Evolutionary conservation across 2,113 vertebrate species (phyloP).

Genomic region (Amphilophus citrinellus): DNA sequence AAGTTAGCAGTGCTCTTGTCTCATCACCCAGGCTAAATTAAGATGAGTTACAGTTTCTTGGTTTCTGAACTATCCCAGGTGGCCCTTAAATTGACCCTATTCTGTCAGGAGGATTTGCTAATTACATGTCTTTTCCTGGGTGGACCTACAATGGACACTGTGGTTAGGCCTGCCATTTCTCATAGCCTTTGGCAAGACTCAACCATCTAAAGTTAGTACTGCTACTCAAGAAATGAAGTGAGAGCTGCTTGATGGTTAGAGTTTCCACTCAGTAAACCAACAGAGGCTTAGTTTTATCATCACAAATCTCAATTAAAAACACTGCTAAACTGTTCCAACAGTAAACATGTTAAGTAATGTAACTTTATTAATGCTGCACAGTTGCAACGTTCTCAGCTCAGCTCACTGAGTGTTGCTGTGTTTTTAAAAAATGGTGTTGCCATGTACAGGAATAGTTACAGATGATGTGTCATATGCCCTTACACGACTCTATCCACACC

Average conservation of each 20-base stretch:
- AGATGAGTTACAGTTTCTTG: slow-evolving; percentile 29
- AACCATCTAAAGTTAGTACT: slow-evolving; percentile 6
- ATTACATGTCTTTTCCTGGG: slow-evolving; percentile 56
- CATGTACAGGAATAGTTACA: not conserved
- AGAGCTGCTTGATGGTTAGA: not conserved
- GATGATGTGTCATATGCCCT: not conserved
- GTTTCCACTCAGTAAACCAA: not conserved
- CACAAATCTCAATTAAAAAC: not conserved
- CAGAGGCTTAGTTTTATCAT: not conserved
- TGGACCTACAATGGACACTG: slow-evolving; percentile 40
- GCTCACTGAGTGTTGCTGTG: not conserved
- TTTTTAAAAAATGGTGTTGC: not conserved
- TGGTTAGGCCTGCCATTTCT: slow-evolving; percentile 36
- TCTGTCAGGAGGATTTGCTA: slow-evolving; percentile 46
- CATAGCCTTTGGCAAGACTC: slow-evolving; percentile 33
- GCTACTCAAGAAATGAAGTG: not conserved
- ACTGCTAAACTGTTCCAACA: not conserved
- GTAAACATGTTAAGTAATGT: not conserved
- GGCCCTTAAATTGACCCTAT: slow-evolving; percentile 45
- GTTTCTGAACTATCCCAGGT: slow-evolving; percentile 51
- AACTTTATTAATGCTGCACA: not conserved
- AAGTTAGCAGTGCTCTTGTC: not conserved
- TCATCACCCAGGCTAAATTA: slow-evolving; percentile 24
- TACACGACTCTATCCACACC: not conserved
- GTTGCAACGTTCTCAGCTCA: not conserved